Evolutionary conservation across 2,888 invertebrate genomes (phyloP).

Genomic region (Mallateleia sp.): DNA sequence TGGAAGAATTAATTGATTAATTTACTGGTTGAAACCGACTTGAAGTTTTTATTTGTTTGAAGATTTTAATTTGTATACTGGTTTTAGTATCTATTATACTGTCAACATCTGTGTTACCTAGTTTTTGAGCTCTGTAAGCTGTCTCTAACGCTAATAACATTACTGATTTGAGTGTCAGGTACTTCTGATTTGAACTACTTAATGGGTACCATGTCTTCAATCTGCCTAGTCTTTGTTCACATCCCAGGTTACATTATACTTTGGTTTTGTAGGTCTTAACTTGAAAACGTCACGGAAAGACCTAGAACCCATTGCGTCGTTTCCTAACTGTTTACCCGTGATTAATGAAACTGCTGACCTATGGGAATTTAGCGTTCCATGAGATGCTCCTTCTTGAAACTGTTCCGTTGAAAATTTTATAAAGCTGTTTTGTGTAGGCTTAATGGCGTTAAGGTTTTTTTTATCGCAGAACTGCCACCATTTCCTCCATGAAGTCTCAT

Average conservation of each 20-base stretch:
- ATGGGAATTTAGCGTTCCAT: conserved; percentile 66
- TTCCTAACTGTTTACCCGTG: not conserved
- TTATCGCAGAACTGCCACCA: conserved; percentile 78
- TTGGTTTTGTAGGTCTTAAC: conserved; percentile 54
- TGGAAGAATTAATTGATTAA: conserved; percentile 31
- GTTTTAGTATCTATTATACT: too few species aligned
- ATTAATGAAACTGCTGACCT: conserved; percentile 70
- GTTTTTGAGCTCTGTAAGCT: too few species aligned
- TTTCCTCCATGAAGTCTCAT: conserved; percentile 69
- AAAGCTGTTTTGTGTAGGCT: too few species aligned
- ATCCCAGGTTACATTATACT: conserved; percentile 69
- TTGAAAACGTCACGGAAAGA: conserved; percentile 68
- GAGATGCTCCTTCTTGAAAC: conserved; percentile 58
- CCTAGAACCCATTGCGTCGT: conserved; percentile 29
- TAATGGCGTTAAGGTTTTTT: conserved; percentile 8
- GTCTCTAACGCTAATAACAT: not conserved
- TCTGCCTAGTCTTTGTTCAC: conserved; percentile 41
- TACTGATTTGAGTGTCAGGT: too few species aligned
- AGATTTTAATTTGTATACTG: too few species aligned
- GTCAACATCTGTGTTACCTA: too few species aligned
- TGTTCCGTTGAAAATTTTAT: too few species aligned
- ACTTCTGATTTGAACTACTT: too few species aligned
- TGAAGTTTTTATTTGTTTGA: conserved; percentile 30
- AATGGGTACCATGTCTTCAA: conserved; percentile 19
- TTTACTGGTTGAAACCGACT: conserved; percentile 23